Base-by-base conservation (phyloP, 2,113 vertebrate species). In the Tragelaphus scriptus region DNA sequence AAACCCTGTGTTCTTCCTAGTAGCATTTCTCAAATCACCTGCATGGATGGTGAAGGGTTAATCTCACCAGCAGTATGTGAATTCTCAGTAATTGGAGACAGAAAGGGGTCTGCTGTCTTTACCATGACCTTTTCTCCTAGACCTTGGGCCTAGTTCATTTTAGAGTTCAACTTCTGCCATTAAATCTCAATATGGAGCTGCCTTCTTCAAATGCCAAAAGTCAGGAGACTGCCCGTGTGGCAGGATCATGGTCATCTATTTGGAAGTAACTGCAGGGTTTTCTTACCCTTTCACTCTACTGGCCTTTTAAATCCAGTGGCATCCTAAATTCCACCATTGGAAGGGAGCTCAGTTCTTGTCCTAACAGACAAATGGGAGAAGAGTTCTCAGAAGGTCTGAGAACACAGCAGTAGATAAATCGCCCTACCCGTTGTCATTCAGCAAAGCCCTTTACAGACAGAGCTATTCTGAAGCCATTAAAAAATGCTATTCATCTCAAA, bases 381-480 rank as follows among this genome's bases (percentile, higher is more conserved):
- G 94, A n/a, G 63, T 96, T 98, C 98, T 98, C 95, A 98, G 96
- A 98, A 98, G 94, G 49, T 96, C 97, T 96, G 98, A 97, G 68
- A 63, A 75, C 2, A 84, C 80, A 97, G 96, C 95, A 97, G 49
- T 63, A 94, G 97, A 98, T 97, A 98, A 98, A 98, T 96, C 7
- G 25, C 56, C 55, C 90, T 95, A 80, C 59, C 23, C 92, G 93
- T 89, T 98, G 98, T 98, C 98, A 98, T 98, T 98, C 98, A 98
- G 93, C 90, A 97, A 96, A 98, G 88, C 95, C 82, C 56, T 98
- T 98, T 98, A 98, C 95, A 98, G 98, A 98, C 98, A 98, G 97
- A 97, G 91, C 95, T 98, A 96, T 98, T 98, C 95, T 97, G 98
- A 98, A 98, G 97, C 98, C 98, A 98, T 98, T 99, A 98, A 98